Evolutionary conservation across 2,888 invertebrate species (phyloP).

Genomic region (Pristionchus exspectatus): DNA sequence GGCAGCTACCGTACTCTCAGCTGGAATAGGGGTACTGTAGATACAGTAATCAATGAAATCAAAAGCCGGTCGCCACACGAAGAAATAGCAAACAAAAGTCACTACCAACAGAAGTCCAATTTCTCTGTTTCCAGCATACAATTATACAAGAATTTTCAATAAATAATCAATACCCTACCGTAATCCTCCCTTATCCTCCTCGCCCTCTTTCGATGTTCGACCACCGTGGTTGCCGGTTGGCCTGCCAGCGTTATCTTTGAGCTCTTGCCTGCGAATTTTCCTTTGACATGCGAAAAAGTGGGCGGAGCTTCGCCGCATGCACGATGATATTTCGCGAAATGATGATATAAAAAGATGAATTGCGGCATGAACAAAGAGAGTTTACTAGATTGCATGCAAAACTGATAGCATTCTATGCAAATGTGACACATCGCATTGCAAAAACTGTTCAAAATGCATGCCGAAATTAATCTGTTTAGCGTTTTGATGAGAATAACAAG

Average conservation of each 20-base stretch:
- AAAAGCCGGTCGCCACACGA: not conserved
- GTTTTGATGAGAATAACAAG: too few species aligned
- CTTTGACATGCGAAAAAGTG: not conserved
- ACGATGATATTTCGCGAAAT: too few species aligned
- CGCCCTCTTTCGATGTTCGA: constrained; percentile 9
- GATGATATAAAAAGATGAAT: too few species aligned
- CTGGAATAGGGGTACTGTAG: not conserved
- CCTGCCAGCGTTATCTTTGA: constrained; percentile 6
- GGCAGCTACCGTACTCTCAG: not conserved
- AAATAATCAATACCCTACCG: not conserved
- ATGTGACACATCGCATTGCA: too few species aligned
- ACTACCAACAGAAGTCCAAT: not conserved
- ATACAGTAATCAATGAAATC: not conserved
- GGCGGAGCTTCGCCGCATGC: not conserved
- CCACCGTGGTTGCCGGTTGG: not conserved
- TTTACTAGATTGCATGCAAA: too few species aligned
- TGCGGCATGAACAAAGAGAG: too few species aligned
- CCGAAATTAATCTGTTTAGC: too few species aligned
- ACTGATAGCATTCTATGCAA: too few species aligned
- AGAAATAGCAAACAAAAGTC: not conserved
- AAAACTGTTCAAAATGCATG: too few species aligned
- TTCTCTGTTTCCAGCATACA: too few species aligned
- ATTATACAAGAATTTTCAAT: not conserved
- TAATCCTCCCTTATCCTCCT: not conserved
- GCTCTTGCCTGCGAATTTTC: not conserved